Evolutionary conservation across 2,888 invertebrate species (phyloP), one percentile per base, ranked within the genome.

Genomic region (Cantharis nigra): DNA sequence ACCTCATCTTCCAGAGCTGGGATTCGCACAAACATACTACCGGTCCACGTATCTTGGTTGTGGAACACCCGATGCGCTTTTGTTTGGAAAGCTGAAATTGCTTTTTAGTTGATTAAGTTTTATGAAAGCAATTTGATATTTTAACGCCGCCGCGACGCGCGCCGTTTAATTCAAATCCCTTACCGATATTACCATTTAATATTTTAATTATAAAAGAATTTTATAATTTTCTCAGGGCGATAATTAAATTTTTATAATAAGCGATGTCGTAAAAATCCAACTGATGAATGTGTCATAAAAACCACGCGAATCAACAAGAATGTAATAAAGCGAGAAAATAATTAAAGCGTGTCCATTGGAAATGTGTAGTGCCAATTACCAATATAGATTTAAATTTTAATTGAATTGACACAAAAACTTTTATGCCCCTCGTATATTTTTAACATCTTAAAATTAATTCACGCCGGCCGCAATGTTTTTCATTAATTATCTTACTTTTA

Each of bases 291-390:
- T 67, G 65, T 26, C 65, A 7, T 67, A 67, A 67, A 67, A 67
- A 67, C 65, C 65, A 67, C n/a, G 16, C 26, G 26, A 67, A 67
- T 67, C 20, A 26, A 26, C 65, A 67, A 67, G 13, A 67, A 7
- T 67, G 23, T 67, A 67, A 67, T 67, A 67, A 67, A 67, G 23
- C 65, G 65, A 67, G 23, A 65, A 67, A n/a, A 23, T 67, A 67
- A 67, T 67, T 67, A 67, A 26, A 65, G 18, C 65, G n/a, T 65
- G 23, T 23, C 23, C n/a, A 65, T 14, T 67, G 20, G 23, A 67
- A 67, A 67, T 10, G 28, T 67, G 10, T 26, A 67, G 20, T 67
- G 23, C 23, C 13, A 67, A 67, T 67, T 67, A 26, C 13, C 23
- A 67, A 23, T 65, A 65, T 65, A 16, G 65, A 65, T 14, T n/a